phyloP scores from a whole-genome alignment of 2,888 invertebrate genomes.

The Phaonia tiefii region DNA sequence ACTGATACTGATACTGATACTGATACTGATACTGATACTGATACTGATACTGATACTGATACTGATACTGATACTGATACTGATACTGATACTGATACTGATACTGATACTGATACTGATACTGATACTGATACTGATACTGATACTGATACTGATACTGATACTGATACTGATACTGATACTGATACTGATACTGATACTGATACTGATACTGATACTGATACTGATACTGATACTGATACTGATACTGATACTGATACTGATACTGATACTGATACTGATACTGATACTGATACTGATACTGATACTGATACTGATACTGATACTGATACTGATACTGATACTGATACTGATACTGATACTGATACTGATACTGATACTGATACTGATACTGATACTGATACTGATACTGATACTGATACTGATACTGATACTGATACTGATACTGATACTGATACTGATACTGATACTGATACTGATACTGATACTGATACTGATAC shows the following conservation, averaged over 20 bases:
- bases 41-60: conserved; percentile 9
- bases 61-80: conserved; percentile 9
- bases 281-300: conserved; percentile 9
- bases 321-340: conserved; percentile 6
- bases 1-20: conserved; percentile 9
- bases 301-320: conserved; percentile 9
- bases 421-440: conserved; percentile 9
- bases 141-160: conserved; percentile 6
- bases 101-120: conserved; percentile 9
- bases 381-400: conserved; percentile 6
- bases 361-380: conserved; percentile 9
- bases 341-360: conserved; percentile 9
- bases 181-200: conserved; percentile 9
- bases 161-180: conserved; percentile 9
- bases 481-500: conserved; percentile 9
- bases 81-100: conserved; percentile 6
- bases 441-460: conserved; percentile 6
- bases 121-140: conserved; percentile 9
- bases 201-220: conserved; percentile 6
- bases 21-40: conserved; percentile 6
- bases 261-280: conserved; percentile 6
- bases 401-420: conserved; percentile 9
- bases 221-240: conserved; percentile 9
- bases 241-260: conserved; percentile 9
- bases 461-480: conserved; percentile 9